Evolutionary conservation across 2,113 vertebrate genomes (phyloP).

Genomic region (Paramisgurnus dabryanus): DNA sequence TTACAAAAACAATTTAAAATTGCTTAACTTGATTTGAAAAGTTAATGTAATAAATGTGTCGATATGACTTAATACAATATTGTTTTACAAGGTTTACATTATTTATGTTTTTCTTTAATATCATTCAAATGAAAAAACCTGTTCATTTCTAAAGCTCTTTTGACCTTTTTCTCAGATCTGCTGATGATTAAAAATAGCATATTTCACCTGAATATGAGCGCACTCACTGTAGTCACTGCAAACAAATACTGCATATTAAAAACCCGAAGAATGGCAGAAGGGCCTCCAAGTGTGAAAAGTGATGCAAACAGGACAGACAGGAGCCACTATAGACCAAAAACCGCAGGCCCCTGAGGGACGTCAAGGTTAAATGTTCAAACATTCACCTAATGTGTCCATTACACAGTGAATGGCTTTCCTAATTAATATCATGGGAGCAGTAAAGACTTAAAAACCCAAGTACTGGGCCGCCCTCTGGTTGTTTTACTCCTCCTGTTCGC

Average conservation of each 20-base stretch:
- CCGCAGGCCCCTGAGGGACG: constrained; percentile 35
- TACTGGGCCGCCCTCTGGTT: constrained; percentile 23
- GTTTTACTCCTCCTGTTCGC: constrained; percentile 4
- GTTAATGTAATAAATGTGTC: too few relatives aligned
- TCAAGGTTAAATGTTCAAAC: constrained; percentile 58
- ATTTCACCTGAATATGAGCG: neutral
- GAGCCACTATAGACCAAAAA: constrained; percentile 27
- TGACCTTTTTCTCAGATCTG: neutral
- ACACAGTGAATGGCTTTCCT: constrained; percentile 46
- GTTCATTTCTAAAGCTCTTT: too few relatives aligned
- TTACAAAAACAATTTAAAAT: too few relatives aligned
- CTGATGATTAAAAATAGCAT: neutral
- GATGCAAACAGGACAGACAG: constrained; percentile 49
- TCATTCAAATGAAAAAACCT: too few relatives aligned
- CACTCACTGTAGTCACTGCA: neutral
- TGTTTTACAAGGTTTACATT: too few relatives aligned
- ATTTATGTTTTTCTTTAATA: too few relatives aligned
- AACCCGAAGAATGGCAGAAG: neutral
- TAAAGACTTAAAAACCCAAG: constrained; percentile 24
- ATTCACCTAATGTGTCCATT: constrained; percentile 51
- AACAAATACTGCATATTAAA: constrained; percentile 2
- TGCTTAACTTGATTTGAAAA: too few relatives aligned
- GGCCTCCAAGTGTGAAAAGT: constrained; percentile 20
- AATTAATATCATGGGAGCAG: constrained; percentile 48
- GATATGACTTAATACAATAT: too few relatives aligned